Evolutionary conservation across 2,797 vertebrate genomes (phyloP).

Genomic region (Lindbergichthys nudifrons): DNA sequence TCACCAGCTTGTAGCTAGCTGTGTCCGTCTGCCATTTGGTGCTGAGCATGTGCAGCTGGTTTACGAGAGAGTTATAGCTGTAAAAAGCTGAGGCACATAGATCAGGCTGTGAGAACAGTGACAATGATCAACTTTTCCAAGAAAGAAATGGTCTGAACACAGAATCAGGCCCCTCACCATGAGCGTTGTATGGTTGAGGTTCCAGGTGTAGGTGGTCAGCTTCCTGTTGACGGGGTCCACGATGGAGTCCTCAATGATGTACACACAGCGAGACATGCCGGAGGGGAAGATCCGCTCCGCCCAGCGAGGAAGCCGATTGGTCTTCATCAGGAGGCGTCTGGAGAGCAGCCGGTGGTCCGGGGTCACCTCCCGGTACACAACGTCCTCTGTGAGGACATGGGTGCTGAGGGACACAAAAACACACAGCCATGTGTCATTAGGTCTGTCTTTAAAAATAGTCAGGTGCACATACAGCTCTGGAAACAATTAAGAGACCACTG

Average conservation of each 20-base stretch:
- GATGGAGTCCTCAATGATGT: slow-evolving; percentile 95
- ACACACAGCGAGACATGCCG: slow-evolving; percentile 92
- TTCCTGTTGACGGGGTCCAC: slow-evolving; percentile 91
- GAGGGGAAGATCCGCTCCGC: slow-evolving; percentile 91
- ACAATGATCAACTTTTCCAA: too few relatives aligned
- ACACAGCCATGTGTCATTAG: slow-evolving; percentile 1
- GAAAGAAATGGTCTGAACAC: not conserved
- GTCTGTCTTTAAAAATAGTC: not conserved
- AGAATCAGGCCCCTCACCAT: slow-evolving; percentile 86
- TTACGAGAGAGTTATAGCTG: not conserved
- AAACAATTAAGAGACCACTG: too few relatives aligned
- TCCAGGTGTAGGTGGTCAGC: slow-evolving; percentile 95
- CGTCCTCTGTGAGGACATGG: slow-evolving; percentile 88
- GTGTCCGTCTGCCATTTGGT: not conserved
- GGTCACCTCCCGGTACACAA: slow-evolving; percentile 85
- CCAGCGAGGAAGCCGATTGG: slow-evolving; percentile 96
- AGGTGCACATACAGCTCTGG: not conserved
- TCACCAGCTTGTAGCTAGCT: too few relatives aligned
- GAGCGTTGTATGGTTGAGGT: slow-evolving; percentile 94
- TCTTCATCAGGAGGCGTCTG: slow-evolving; percentile 89
- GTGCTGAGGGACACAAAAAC: slow-evolving; percentile 70
- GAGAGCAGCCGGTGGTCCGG: slow-evolving; percentile 80
- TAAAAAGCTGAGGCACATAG: not conserved
- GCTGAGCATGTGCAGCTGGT: not conserved
- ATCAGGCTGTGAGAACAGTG: not conserved